Evolutionary conservation across 2,113 vertebrate genomes (phyloP).

Genomic region (Zosterops pallidus): DNA sequence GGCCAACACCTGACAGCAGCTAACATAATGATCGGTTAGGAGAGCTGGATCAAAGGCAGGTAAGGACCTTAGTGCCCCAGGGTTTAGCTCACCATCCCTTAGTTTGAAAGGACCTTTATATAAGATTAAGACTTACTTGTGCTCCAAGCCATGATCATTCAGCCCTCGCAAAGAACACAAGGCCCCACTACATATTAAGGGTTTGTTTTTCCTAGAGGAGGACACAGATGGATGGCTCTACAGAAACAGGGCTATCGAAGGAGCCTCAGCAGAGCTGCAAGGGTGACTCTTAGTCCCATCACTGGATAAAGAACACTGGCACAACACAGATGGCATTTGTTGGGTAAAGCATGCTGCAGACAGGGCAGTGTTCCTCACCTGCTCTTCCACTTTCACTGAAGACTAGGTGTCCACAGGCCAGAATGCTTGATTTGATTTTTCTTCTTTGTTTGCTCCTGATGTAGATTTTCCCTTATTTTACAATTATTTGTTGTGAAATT

Average conservation of each 20-base stretch:
- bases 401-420: neutral
- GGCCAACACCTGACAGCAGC: neutral
- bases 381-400: neutral
- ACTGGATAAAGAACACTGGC: neutral
- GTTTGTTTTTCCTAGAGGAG: neutral
- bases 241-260: neutral
- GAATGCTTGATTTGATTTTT: neutral
- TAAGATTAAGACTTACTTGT: neutral
- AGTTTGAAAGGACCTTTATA: neutral
- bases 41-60: neutral
- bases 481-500: neutral
- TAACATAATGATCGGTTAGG: neutral
- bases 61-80: neutral
- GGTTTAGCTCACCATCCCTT: neutral
- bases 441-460: neutral
- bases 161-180: neutral
- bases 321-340: fast-evolving
- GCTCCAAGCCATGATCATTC: neutral
- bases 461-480: slow-evolving; percentile 5
- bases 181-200: neutral
- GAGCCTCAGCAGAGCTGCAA: fast-evolving
- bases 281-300: neutral
- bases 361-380: neutral
- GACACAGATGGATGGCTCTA: neutral
- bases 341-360: neutral